Percentiles rank a stretch among this genome's conserved stretches.
phyloP scores from a whole-genome alignment of 1,140 invertebrate genomes.

The Trichonephila clavipes region DNA sequence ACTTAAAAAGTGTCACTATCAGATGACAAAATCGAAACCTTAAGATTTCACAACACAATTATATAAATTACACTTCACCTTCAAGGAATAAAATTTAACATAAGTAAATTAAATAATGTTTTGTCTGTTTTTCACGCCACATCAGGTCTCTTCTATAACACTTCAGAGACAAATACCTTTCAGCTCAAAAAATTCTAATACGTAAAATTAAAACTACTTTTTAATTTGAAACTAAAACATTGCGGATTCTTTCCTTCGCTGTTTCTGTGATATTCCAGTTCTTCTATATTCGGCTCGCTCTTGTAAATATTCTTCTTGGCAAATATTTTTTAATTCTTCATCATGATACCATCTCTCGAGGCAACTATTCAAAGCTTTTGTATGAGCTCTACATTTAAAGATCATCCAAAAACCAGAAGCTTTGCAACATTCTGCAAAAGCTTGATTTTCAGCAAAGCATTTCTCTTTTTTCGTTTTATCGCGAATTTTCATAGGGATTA shows the following conservation, averaged over 20 bases:
- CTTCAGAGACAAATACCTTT: too few species aligned
- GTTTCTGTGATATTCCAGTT: constrained; percentile 87
- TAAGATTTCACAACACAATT: too few species aligned
- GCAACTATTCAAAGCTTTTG: constrained; percentile 86
- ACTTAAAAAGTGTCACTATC: too few species aligned
- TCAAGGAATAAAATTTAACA: too few species aligned
- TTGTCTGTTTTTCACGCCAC: too few species aligned
- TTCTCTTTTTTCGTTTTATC: constrained; percentile 87
- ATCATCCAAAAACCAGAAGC: constrained; percentile 86
- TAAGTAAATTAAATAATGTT: too few species aligned
- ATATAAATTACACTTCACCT: too few species aligned
- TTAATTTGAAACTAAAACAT: not conserved
- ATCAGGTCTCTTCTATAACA: too few species aligned
- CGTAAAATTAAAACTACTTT: not conserved
- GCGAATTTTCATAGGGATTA: constrained; percentile 92
- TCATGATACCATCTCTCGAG: constrained; percentile 86
- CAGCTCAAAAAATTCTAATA: not conserved
- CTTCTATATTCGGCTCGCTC: constrained; percentile 90
- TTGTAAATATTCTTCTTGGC: constrained; percentile 89
- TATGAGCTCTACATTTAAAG: constrained; percentile 87
- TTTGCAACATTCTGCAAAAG: constrained; percentile 84
- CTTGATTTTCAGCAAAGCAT: constrained; percentile 87
- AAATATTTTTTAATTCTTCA: constrained; percentile 87
- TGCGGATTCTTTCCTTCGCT: constrained; percentile 79
- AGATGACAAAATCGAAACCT: too few species aligned